Evolutionary conservation across 2,888 invertebrate genomes (phyloP).

Genomic region (Archips xylosteana): DNA sequence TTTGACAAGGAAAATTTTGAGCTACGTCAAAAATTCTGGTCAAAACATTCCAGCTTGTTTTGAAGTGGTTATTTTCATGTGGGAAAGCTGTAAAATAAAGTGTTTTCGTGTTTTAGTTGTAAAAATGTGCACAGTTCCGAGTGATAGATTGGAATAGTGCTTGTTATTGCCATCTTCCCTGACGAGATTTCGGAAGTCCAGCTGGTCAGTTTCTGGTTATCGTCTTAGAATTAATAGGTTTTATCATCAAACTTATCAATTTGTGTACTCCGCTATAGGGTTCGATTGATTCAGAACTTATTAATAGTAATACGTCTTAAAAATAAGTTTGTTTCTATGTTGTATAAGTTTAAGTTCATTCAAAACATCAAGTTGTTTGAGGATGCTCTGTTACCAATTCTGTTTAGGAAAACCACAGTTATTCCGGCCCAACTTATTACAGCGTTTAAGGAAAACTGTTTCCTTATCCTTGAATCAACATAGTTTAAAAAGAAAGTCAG

Average conservation of each 20-base stretch:
- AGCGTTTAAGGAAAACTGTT: neutral
- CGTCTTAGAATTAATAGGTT: conserved; percentile 48
- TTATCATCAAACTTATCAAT: conserved; percentile 45
- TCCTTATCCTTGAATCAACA: neutral
- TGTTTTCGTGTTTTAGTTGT: conserved; percentile 30
- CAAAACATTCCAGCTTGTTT: conserved; percentile 75
- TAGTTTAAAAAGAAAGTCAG: neutral
- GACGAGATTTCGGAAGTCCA: conserved; percentile 62
- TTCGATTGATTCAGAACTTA: conserved; percentile 33
- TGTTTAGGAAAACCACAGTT: neutral
- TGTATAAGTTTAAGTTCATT: neutral
- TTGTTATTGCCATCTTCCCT: conserved; percentile 51
- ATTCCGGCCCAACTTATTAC: neutral
- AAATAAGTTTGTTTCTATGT: conserved; percentile 8
- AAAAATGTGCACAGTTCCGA: conserved; percentile 48
- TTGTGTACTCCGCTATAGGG: conserved; percentile 41
- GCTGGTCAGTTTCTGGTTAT: conserved; percentile 62
- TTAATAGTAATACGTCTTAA: neutral
- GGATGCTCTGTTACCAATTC: neutral
- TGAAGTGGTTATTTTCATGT: conserved; percentile 51
- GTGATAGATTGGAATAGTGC: conserved; percentile 52
- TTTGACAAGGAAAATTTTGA: conserved; percentile 51
- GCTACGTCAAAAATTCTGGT: conserved; percentile 55
- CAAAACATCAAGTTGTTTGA: neutral
- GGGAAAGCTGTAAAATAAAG: conserved; percentile 46